These are phyloP conservation scores for Alaudala cheleensis DNA, from an alignment of 2,113 vertebrate genomes.

Conservation along the genomic window DNA sequence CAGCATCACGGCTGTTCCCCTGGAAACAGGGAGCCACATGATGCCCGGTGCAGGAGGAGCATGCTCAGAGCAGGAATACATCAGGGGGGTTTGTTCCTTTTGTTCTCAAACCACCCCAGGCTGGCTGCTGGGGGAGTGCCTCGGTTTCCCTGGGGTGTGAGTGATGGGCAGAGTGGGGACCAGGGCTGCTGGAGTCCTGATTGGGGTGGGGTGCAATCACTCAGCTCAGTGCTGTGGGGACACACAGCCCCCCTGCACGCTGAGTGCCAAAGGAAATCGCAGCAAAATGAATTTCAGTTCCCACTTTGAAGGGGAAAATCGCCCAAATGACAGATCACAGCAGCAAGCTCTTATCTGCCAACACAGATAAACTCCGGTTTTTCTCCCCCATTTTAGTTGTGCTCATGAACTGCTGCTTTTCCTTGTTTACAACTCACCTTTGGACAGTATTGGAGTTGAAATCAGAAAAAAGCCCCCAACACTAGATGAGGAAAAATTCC, in stretches of 20 bases:
- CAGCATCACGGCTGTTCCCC: conserved; percentile 57
- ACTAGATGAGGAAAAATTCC: background rate
- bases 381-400: background rate
- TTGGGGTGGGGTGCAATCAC: conserved; percentile 60
- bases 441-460: background rate
- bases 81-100: conserved; percentile 70
- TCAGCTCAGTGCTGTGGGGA: conserved; percentile 70
- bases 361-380: background rate
- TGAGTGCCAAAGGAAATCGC: conserved; percentile 42
- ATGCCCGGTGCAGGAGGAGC: conserved; percentile 54
- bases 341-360: conserved; percentile 36
- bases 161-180: conserved; percentile 22
- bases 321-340: conserved; percentile 40
- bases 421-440: background rate
- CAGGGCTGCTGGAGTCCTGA: conserved; percentile 38
- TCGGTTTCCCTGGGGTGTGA: conserved; percentile 62
- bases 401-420: background rate
- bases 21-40: conserved; percentile 65
- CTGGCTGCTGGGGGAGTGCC: conserved; percentile 73
- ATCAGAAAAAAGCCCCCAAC: background rate
- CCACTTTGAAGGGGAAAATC: conserved; percentile 36
- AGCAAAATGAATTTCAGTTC: conserved; percentile 40
- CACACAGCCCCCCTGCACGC: conserved; percentile 69
- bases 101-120: conserved; percentile 64
- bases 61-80: conserved; percentile 77